Base-by-base conservation (phyloP, 2,888 invertebrate species). In the Griposia aprilina region DNA sequence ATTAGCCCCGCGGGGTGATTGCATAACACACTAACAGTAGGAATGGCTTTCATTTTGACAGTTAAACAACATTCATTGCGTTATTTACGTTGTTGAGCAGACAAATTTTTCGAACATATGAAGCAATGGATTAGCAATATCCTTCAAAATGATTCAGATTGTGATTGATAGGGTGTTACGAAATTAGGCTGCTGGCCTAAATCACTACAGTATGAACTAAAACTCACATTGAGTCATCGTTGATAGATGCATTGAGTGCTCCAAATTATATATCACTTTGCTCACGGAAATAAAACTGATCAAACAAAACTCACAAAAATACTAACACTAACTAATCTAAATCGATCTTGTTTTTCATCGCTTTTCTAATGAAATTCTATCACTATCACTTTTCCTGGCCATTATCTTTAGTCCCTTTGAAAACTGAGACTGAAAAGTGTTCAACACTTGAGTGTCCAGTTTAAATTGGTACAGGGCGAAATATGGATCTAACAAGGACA, bases 371-470 rank as follows among this genome's bases (percentile, higher is more conserved):
- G 79, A 86, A 86, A 83, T 78, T 74, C 69, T 75, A 88, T 82
- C 81, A 80, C 79, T 77, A 59, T n/a, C 20, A 57, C 23, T 70
- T 72, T 26, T 69, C 8, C 17, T 0, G 60, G 30, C 77, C 75
- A 82, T 85, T 79, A 88, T 80, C 48, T 72, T 57, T 26, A 69
- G 71, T 76, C 52, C 59, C 78, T 85, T 88, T 85, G 87, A 87
- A 87, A 83, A 75, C 23, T 57, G 76, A 87, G 17, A 62, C 15
- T 48, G 57, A 50, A 78, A 79, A 74, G 72, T 72, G 71, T 82
- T 80, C 76, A 80, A 79, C 62, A 78, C 48, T 62, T 74, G 26
- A 41, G 62, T 41, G 41, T 7, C 63, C 63, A 84, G 20, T 55
- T 30, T 84, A 60, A 67, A n/a, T 70, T 65, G 78, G 41, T 15